Percentiles rank a stretch among this genome's conserved stretches.
Conservation (phyloP, 2,797 vertebrate species). For the Anisognathus igniventris region DNA sequence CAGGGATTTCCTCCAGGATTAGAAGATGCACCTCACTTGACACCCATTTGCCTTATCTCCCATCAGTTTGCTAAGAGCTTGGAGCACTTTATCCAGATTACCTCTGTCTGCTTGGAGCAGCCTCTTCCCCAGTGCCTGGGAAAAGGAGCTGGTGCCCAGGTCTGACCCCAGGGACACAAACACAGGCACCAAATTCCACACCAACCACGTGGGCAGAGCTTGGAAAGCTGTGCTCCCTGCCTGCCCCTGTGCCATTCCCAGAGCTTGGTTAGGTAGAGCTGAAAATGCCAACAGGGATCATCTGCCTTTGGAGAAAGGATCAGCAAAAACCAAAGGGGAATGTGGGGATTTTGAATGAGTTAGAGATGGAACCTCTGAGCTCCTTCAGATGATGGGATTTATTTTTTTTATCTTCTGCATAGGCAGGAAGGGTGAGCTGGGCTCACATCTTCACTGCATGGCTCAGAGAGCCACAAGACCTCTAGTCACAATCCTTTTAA, state of each 20-base stretch:
- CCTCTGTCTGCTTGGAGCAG: background rate
- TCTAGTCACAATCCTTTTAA: background rate
- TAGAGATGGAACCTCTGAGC: background rate
- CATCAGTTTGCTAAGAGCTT: background rate
- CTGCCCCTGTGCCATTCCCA: background rate
- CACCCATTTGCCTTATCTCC: constrained; percentile 7
- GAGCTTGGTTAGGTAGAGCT: background rate
- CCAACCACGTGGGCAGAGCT: background rate
- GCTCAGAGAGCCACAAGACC: background rate
- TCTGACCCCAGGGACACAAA: background rate
- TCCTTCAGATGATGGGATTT: background rate
- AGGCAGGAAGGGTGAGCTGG: background rate
- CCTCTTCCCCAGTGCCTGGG: background rate
- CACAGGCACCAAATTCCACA: accelerated
- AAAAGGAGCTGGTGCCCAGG: background rate
- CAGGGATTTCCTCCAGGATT: background rate
- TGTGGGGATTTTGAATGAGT: background rate
- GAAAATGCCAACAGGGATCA: background rate
- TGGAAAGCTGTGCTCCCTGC: background rate
- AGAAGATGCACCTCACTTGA: background rate
- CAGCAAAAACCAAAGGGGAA: background rate
- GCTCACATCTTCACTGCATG: background rate
- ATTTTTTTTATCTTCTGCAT: background rate
- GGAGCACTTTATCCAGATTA: background rate
- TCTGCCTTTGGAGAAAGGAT: background rate